Evolutionary conservation across 2,113 vertebrate species (phyloP), one percentile per base, ranked within the genome.

Genomic region (Channa argus): DNA sequence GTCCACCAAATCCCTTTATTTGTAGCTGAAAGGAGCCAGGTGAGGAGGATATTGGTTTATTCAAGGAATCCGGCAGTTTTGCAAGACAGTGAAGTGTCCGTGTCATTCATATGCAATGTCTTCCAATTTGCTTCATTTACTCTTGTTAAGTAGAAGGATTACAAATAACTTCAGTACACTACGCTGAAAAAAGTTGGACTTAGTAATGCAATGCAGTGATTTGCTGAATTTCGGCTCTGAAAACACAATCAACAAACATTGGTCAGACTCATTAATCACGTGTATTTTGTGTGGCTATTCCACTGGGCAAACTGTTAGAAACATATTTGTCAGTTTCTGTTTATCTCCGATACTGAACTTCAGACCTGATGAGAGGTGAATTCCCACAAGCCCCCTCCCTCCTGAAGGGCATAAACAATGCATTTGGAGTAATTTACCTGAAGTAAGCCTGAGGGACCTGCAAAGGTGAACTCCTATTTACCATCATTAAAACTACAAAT

Each of bases 401-500:
- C 92, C 92, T 93, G 90, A 87, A 91, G 90, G 88, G 85, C 85
- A 86, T 86, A 87, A 91, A 88, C 91, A 91, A 89, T 85, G 77
- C 85, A 90, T 90, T 89, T 79, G 76, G 79, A 91, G 83, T 89
- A 89, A 92, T 93, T 93, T 92, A 93, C 91, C 92, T 91, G 92
- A 86, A 91, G 88, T 89, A 90, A 93, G 90, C 92, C 91, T 78
- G 79, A 80, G 92, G 91, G 92, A 91, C 76, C 78, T 7, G 71
- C 82, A 89, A 91, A 92, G 91, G 92, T 93, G 92, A 92, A 88
- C 91, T 91, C 86, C 83, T 90, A 91, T 92, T 90, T 92, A 88
- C 91, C 86, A 79, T 92, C 92, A 92, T 92, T 93, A 93, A 93
- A 93, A 92, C 91, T 90, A 92, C 91, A 93, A 92, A 92, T 93